Evolutionary conservation across 2,113 vertebrate genomes (phyloP).

Genomic region (Psittacara wagleri): DNA sequence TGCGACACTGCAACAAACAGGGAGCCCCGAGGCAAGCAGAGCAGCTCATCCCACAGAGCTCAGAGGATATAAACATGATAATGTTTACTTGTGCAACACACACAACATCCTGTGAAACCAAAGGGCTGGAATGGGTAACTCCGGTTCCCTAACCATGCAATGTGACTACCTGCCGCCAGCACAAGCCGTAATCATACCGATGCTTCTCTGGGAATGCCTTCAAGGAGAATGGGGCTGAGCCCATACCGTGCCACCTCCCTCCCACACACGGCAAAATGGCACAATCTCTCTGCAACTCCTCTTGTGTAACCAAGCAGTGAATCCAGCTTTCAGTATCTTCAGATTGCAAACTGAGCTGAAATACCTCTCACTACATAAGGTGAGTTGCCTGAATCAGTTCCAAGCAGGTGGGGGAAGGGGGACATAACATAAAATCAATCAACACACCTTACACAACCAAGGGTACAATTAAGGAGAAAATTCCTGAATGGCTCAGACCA

Average conservation of each 20-base stretch:
- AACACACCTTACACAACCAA: background rate
- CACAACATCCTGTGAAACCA: background rate
- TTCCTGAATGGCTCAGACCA: background rate
- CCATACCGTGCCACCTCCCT: background rate
- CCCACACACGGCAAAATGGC: background rate
- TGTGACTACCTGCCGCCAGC: background rate
- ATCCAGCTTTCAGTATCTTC: background rate
- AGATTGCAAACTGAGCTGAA: background rate
- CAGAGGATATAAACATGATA: background rate
- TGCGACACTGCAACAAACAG: background rate
- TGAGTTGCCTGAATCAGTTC: background rate
- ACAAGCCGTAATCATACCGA: accelerated
- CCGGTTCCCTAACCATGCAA: accelerated
- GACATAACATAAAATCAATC: background rate
- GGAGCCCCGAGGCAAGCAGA: background rate
- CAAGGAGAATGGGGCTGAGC: background rate
- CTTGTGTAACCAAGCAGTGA: background rate
- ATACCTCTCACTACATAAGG: background rate
- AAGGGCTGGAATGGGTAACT: background rate
- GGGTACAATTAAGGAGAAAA: background rate
- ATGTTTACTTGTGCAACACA: background rate
- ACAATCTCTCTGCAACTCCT: background rate
- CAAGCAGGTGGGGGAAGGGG: background rate
- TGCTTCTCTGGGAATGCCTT: background rate
- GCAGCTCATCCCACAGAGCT: background rate